Conservation (phyloP, 2,888 invertebrate species). For the Stictocephala bisonia region DNA sequence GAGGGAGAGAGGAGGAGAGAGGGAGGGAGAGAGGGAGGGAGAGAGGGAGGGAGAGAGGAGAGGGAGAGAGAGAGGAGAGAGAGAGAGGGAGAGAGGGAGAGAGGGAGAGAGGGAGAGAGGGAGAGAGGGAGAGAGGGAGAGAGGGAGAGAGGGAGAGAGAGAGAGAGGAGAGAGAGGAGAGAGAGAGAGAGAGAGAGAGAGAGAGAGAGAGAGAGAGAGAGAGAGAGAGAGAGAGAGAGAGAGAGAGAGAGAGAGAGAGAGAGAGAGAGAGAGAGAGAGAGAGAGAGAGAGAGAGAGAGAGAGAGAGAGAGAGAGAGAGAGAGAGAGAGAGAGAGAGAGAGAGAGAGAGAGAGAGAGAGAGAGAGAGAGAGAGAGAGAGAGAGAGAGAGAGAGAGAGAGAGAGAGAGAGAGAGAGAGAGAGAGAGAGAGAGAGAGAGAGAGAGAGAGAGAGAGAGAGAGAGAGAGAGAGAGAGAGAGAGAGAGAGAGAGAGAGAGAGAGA, state of each 20-base stretch:
- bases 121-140: neutral
- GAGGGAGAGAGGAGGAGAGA: neutral
- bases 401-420: neutral
- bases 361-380: neutral
- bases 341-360: neutral
- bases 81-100: neutral
- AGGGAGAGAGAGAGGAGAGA: too few relatives aligned
- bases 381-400: neutral
- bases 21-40: neutral
- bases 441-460: conserved; percentile 10
- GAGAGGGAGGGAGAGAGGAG: neutral
- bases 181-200: neutral
- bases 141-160: neutral
- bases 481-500: neutral
- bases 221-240: neutral
- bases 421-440: neutral
- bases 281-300: neutral
- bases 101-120: neutral
- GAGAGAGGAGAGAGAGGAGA: neutral
- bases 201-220: neutral
- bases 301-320: neutral
- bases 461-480: neutral
- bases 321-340: neutral
- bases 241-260: neutral
- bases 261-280: neutral